Evolutionary conservation across 1,140 invertebrate genomes (phyloP), one percentile per base, ranked within the genome.

Genomic region (Globodera ellingtonae): DNA sequence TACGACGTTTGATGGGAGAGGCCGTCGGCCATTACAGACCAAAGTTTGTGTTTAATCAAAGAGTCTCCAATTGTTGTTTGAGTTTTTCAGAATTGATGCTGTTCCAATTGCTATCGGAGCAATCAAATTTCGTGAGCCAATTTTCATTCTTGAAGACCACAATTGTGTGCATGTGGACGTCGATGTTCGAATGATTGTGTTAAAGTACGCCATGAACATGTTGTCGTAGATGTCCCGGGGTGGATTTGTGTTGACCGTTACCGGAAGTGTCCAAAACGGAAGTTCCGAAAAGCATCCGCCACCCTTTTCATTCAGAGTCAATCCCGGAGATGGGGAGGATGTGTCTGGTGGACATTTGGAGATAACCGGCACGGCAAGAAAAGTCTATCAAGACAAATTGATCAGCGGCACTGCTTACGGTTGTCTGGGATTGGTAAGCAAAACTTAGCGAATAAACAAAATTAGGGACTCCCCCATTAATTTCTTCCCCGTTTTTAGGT

Each of bases 131-230:
- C 73, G 56, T 9, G 52, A 75, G 6, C 73, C 73, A 21, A 56
- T 75, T 59, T 75, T 62, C 65, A 75, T 75, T 56, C 44, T 75
- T 15, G 73, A 75, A n/a, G 73, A 75, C 7, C 73, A 75, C 46
- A 75, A 75, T 56, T 75, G 73, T 75, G 65, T 75, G 73, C 73
- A 75, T 56, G n/a, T 75, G 46, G 73, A 75, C 65, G 35, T 75
- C 46, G 73, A 75, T 44, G 73, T 75, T 62, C 73, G 65, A 56
- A 75, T 75, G 73, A 75, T 75, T 75, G 50, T 75, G 56, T 56
- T 75, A 59, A 75, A 56, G 73, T 75, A 21, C 10, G 56, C 6
- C 10, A 4, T 0, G 56, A 18, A 18, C 13, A 21, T 50, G 56
- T 72, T 7, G 15, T 7, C 44, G 5, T 47, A 74, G 2, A 56